These are phyloP conservation scores for Halcyon chelicuti DNA, from an alignment of 2,797 vertebrate species.

Conservation along the genomic window DNA sequence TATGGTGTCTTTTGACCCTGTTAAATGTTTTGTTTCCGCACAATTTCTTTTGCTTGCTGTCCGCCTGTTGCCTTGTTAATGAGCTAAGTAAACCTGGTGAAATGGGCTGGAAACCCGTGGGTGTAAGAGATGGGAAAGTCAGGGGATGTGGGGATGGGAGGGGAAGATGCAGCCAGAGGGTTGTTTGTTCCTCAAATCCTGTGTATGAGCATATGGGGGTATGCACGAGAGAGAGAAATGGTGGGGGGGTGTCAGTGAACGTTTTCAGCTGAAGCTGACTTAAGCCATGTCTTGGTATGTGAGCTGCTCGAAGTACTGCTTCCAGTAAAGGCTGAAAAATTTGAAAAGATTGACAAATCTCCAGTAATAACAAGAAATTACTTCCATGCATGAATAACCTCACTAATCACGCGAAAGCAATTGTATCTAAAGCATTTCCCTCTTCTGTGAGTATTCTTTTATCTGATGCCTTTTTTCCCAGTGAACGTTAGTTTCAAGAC, in stretches of 20 bases:
- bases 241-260: background rate
- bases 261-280: background rate
- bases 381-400: background rate
- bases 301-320: background rate
- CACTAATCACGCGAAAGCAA: background rate
- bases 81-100: background rate
- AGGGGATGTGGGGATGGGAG: background rate
- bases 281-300: accelerated
- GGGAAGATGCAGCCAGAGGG: accelerated
- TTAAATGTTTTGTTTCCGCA: background rate
- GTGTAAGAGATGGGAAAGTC: background rate
- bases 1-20: background rate
- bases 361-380: conserved; percentile 14
- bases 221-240: background rate
- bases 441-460: background rate
- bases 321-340: background rate
- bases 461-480: background rate
- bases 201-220: accelerated
- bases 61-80: background rate
- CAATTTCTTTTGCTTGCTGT: background rate
- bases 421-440: conserved; percentile 5
- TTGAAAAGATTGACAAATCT: background rate
- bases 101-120: background rate
- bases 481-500: background rate
- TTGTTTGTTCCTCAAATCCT: background rate